Evolutionary conservation across 92 coral and sea anemone genomes (phyloP).

Genomic region (Parazoanthus darwini): DNA sequence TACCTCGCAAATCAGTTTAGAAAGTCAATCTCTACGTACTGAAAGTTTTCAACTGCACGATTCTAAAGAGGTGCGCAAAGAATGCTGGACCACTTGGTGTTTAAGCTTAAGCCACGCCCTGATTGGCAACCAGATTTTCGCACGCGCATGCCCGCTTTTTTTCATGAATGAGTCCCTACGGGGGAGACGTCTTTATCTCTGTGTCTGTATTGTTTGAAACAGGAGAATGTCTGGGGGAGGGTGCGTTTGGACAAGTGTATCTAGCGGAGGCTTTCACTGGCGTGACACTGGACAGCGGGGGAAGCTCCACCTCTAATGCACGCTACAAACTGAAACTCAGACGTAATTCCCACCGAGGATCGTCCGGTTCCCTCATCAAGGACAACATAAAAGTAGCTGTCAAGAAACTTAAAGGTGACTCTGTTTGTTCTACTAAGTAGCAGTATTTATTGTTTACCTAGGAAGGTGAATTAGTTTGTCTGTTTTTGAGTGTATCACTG

Average conservation of each 20-base stretch:
- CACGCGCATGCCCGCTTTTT: too few species aligned
- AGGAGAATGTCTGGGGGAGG: slow-evolving; percentile 80
- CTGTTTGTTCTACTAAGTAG: not conserved
- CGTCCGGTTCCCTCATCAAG: slow-evolving; percentile 54
- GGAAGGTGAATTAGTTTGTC: not conserved
- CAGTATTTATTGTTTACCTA: not conserved
- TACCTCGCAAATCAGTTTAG: too few species aligned
- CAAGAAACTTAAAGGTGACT: slow-evolving; percentile 81
- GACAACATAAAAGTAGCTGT: slow-evolving; percentile 80
- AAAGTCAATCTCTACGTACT: too few species aligned
- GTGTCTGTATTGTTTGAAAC: not conserved
- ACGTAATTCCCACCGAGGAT: slow-evolving; percentile 64
- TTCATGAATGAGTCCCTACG: not conserved
- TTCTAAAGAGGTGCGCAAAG: too few species aligned
- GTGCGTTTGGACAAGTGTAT: slow-evolving; percentile 91
- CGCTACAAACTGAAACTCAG: slow-evolving; percentile 58
- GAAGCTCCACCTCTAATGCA: slow-evolving; percentile 48
- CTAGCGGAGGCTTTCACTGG: slow-evolving; percentile 80
- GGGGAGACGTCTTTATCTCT: not conserved
- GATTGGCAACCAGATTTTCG: too few species aligned
- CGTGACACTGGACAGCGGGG: slow-evolving; percentile 55
- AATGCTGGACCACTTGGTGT: too few species aligned
- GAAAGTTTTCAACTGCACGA: too few species aligned
- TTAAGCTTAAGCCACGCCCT: too few species aligned
- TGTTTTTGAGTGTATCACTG: too few species aligned